Evolutionary conservation across 2,113 vertebrate species (phyloP).

Genomic region (Crotalus viridis): DNA sequence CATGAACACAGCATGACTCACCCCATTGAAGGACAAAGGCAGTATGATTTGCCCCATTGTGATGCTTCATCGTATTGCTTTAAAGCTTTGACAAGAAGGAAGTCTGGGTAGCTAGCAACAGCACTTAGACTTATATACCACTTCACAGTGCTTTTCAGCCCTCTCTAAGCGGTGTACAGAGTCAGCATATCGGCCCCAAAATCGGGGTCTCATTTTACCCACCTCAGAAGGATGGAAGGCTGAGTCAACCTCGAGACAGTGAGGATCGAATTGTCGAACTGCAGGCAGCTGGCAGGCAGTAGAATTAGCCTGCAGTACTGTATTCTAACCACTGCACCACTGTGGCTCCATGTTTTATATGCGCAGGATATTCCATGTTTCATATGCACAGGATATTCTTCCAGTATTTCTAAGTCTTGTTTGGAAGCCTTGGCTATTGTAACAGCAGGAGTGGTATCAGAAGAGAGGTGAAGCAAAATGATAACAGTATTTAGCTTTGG

Average conservation of each 20-base stretch:
- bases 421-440: background rate
- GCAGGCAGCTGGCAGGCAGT: too few relatives aligned
- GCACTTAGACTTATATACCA: too few relatives aligned
- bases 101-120: background rate
- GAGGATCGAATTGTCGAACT: too few relatives aligned
- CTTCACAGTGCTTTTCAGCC: too few relatives aligned
- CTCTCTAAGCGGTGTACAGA: too few relatives aligned
- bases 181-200: too few relatives aligned
- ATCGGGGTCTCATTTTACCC: too few relatives aligned
- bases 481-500: background rate
- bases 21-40: background rate
- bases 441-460: background rate
- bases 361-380: background rate
- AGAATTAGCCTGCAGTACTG: too few relatives aligned
- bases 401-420: background rate
- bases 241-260: too few relatives aligned
- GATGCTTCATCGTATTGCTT: background rate
- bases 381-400: background rate
- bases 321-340: too few relatives aligned
- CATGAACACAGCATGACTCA: background rate
- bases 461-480: background rate
- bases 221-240: too few relatives aligned
- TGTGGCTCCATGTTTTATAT: too few relatives aligned
- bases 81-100: background rate
- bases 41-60: background rate